These are phyloP conservation scores for Tridacna gigas DNA, from an alignment of 2,888 invertebrate species.

Conservation along the genomic window DNA sequence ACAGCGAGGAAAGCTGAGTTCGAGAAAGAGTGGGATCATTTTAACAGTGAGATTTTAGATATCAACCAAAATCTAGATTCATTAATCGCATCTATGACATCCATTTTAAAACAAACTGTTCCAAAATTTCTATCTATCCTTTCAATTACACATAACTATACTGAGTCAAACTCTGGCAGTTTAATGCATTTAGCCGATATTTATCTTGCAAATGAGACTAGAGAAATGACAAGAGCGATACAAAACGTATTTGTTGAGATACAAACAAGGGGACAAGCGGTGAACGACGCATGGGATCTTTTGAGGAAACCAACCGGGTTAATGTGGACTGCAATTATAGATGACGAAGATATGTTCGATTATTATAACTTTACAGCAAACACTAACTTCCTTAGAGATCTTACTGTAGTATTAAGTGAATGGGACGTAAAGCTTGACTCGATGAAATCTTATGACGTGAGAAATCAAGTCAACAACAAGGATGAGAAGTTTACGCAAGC, in stretches of 20 bases:
- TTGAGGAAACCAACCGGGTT: conserved; percentile 48
- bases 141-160: conserved; percentile 47
- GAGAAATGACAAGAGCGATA: conserved; percentile 57
- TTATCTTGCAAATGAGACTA: conserved; percentile 62
- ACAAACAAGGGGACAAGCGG: conserved; percentile 70
- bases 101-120: conserved; percentile 53
- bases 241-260: conserved; percentile 72
- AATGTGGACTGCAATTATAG: conserved; percentile 71
- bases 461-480: conserved; percentile 59
- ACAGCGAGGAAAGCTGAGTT: conserved; percentile 56
- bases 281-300: conserved; percentile 70
- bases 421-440: conserved; percentile 33
- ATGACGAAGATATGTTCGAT: conserved; percentile 70
- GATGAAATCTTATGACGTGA: conserved; percentile 64
- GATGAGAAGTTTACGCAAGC: conserved; percentile 68
- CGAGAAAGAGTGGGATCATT: conserved; percentile 53
- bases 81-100: conserved; percentile 38
- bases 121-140: conserved; percentile 51
- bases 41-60: conserved; percentile 29
- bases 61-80: conserved; percentile 58
- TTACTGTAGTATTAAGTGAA: conserved; percentile 50
- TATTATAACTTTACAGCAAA: conserved; percentile 70
- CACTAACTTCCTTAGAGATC: conserved; percentile 59
- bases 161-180: conserved; percentile 49
- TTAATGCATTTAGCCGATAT: conserved; percentile 64